phyloP scores from a whole-genome alignment of 2,888 invertebrate genomes.

The Cerceris ruficornis region DNA sequence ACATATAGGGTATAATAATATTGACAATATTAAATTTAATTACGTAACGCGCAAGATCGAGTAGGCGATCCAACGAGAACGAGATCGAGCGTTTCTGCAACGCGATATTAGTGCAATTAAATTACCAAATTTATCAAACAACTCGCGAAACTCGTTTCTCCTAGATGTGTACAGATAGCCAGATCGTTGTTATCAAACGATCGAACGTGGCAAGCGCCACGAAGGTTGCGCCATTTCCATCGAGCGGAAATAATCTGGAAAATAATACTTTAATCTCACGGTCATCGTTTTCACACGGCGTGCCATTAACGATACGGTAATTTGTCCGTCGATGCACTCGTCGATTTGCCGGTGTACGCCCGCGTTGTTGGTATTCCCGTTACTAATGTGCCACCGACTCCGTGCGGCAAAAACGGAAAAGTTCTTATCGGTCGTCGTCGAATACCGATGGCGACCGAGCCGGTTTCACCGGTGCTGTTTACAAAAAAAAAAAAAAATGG shows the following conservation, averaged over 20 bases:
- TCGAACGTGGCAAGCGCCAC: constrained; percentile 35
- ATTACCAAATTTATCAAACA: too few relatives aligned
- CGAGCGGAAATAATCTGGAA: constrained; percentile 40
- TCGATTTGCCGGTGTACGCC: constrained; percentile 56
- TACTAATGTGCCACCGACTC: constrained; percentile 51
- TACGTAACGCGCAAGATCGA: too few relatives aligned
- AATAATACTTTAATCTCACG: constrained; percentile 69
- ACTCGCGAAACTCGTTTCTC: too few relatives aligned
- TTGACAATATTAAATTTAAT: too few relatives aligned
- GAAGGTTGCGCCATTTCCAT: constrained; percentile 49
- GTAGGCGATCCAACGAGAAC: too few relatives aligned
- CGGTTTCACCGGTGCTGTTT: constrained; percentile 47
- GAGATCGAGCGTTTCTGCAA: too few relatives aligned
- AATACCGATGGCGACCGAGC: constrained; percentile 36
- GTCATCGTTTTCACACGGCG: constrained; percentile 75
- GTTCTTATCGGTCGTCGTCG: constrained; percentile 50
- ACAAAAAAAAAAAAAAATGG: constrained; percentile 44
- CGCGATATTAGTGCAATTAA: too few relatives aligned
- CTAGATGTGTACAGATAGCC: background rate
- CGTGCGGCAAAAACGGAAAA: constrained; percentile 45
- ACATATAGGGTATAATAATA: too few relatives aligned
- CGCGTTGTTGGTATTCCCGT: constrained; percentile 56
- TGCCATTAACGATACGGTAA: constrained; percentile 69
- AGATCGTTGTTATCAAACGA: constrained; percentile 48
- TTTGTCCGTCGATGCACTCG: constrained; percentile 66